phyloP scores from a whole-genome alignment of 1,140 invertebrate genomes.

The Armadillidium nasatum region DNA sequence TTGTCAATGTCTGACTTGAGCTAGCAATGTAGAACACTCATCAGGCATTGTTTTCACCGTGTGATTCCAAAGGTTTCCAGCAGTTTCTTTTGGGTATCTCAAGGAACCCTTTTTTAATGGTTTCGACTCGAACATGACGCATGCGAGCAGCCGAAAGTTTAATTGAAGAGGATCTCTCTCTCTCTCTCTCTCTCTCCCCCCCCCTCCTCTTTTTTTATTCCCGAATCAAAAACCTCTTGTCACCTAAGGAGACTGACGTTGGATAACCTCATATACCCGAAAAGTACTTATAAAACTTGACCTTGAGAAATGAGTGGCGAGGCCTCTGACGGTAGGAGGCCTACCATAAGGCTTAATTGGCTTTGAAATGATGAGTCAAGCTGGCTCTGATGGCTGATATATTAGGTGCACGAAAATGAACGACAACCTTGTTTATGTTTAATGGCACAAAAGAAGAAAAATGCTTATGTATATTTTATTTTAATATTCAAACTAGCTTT shows the following conservation, averaged over 20 bases:
- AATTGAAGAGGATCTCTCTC: neutral
- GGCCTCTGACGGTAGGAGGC: neutral
- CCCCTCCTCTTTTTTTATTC: too few relatives aligned
- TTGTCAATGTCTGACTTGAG: neutral
- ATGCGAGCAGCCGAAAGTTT: neutral
- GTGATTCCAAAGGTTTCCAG: neutral
- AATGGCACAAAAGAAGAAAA: too few relatives aligned
- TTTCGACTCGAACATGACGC: neutral
- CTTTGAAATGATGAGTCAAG: neutral
- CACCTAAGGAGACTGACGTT: neutral
- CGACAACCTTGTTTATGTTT: too few relatives aligned
- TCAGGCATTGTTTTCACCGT: slow-evolving; percentile 1
- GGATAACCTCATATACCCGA: neutral
- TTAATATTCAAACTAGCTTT: too few relatives aligned
- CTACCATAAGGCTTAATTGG: neutral
- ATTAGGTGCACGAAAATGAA: neutral
- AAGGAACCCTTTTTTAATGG: neutral
- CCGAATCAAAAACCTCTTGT: neutral
- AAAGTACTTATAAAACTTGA: neutral
- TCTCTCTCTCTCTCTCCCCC: too few relatives aligned
- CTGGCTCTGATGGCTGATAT: neutral
- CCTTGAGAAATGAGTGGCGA: neutral
- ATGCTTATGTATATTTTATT: too few relatives aligned
- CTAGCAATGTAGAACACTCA: slow-evolving; percentile 9
- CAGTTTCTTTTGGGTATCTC: neutral